Percentiles rank a stretch among this genome's conserved stretches.
These are phyloP conservation scores for Campoplex capitator DNA, from an alignment of 2,888 invertebrate genomes.

Conservation along the genomic window DNA sequence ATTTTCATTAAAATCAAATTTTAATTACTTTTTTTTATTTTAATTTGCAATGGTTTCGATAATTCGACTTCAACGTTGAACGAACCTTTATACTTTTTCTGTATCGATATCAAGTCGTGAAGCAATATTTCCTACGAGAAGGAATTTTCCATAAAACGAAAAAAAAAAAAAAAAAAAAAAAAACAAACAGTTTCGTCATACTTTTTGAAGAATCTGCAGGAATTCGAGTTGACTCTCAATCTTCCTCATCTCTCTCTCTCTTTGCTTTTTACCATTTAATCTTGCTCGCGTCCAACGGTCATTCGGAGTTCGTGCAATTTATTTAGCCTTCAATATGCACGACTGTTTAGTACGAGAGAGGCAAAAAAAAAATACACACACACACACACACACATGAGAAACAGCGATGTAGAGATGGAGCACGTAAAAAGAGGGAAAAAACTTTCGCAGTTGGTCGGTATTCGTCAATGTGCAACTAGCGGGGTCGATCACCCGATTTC, in stretches of 20 bases:
- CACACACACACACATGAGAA: not conserved
- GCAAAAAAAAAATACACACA: not conserved
- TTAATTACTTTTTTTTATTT: not conserved
- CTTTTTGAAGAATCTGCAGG: not conserved
- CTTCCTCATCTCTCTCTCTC: not conserved
- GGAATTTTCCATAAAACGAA: too few species aligned
- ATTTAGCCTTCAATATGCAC: slow-evolving; percentile 51
- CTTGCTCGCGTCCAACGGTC: slow-evolving; percentile 49
- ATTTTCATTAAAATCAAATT: too few species aligned
- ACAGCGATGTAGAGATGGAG: slow-evolving; percentile 1
- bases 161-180: not conserved
- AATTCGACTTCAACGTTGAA: not conserved
- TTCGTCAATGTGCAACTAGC: slow-evolving; percentile 45
- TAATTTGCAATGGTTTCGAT: not conserved
- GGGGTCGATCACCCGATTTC: slow-evolving; percentile 72
- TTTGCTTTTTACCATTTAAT: slow-evolving; percentile 40
- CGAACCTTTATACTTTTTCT: not conserved
- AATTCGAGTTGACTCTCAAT: not conserved
- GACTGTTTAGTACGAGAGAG: slow-evolving; percentile 31
- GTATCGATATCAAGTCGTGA: not conserved
- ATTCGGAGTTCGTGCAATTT: slow-evolving; percentile 58
- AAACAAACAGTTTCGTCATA: not conserved
- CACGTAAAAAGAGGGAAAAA: not conserved
- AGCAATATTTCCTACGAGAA: too few species aligned
- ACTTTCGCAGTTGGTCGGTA: slow-evolving; percentile 43